Conservation (phyloP, 2,113 vertebrate species). For the Chrysochloris asiatica region DNA sequence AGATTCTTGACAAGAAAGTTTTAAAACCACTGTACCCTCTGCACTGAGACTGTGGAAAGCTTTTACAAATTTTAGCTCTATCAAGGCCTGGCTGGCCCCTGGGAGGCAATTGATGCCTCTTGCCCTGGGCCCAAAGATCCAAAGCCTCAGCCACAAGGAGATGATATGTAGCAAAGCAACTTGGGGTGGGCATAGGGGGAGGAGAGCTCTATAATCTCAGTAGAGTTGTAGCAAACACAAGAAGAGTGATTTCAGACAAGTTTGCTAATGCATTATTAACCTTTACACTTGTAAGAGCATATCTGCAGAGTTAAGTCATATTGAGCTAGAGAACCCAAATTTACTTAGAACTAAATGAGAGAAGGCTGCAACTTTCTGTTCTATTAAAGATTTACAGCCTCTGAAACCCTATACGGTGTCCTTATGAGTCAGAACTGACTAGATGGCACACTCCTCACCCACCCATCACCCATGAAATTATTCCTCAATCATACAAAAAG, state of each 20-base stretch:
- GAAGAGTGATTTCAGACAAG: slow-evolving; percentile 41
- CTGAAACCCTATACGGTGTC: no score
- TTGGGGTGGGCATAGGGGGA: neutral
- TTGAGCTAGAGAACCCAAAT: slow-evolving; percentile 56
- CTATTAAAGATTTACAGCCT: no score
- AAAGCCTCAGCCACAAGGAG: neutral
- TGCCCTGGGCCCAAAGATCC: slow-evolving; percentile 20
- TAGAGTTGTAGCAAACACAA: slow-evolving; percentile 30
- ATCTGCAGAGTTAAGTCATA: slow-evolving; percentile 43
- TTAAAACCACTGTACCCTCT: slow-evolving; percentile 33
- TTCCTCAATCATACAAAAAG: slow-evolving; percentile 32
- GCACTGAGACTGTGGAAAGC: neutral
- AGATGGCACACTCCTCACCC: no score
- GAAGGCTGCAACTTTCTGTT: no score
- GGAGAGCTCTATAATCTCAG: neutral
- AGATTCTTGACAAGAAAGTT: slow-evolving; percentile 17
- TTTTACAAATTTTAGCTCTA: slow-evolving; percentile 1
- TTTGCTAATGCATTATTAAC: slow-evolving; percentile 66
- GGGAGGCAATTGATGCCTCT: neutral
- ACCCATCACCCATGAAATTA: no score
- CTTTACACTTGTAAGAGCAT: slow-evolving; percentile 24
- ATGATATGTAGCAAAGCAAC: neutral
- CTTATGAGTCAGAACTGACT: no score
- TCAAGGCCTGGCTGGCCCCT: neutral
- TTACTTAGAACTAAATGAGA: slow-evolving; percentile 43